Percentiles rank a stretch among this genome's conserved stretches.
phyloP scores from a whole-genome alignment of 1,140 invertebrate species.

The Polypedilum vanderplanki region DNA sequence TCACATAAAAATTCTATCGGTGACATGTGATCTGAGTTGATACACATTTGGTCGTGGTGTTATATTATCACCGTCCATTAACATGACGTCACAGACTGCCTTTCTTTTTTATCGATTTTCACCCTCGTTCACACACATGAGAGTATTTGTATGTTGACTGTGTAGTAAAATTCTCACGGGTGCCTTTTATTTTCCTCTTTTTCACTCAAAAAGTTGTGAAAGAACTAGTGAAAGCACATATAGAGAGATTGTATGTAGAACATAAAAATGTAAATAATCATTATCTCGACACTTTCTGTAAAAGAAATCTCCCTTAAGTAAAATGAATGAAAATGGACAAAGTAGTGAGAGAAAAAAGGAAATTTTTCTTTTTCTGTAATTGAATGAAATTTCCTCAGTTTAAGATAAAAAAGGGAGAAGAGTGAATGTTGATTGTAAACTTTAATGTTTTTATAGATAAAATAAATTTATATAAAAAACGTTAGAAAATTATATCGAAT shows the following conservation, averaged over 20 bases:
- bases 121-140: background rate
- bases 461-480: no score
- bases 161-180: background rate
- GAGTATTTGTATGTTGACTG: background rate
- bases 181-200: background rate
- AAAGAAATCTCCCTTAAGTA: background rate
- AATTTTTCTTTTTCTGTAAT: background rate
- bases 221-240: background rate
- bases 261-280: slow-evolving; percentile 19
- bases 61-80: slow-evolving; percentile 7
- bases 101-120: background rate
- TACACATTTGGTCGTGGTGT: no score
- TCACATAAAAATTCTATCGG: no score
- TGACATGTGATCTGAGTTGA: no score
- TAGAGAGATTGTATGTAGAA: background rate
- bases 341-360: background rate
- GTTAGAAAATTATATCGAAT: no score
- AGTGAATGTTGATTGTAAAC: no score
- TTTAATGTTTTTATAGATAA: no score
- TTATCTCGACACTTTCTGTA: background rate
- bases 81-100: slow-evolving; percentile 1
- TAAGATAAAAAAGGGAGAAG: no score
- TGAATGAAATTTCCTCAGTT: background rate
- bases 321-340: background rate
- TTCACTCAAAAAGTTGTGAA: background rate